phyloP scores from a whole-genome alignment of 2,113 vertebrate species.

The human (Homo sapiens) region DNA sequence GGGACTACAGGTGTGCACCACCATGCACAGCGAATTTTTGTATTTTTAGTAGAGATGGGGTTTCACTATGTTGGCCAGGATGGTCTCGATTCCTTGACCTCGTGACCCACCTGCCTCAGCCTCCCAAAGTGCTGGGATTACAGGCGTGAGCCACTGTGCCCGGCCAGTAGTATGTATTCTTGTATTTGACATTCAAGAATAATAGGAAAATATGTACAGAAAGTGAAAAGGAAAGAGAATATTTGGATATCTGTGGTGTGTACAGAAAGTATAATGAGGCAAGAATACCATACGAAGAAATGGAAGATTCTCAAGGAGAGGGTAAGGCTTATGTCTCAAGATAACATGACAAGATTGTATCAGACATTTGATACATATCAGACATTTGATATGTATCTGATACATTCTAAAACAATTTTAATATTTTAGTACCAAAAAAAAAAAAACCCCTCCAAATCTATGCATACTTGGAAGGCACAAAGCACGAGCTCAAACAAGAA shows the following conservation, averaged over 20 bases:
- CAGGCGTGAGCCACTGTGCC: no score
- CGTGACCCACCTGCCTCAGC: no score
- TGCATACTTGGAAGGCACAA: background rate
- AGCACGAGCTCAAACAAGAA: background rate
- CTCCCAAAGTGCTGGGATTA: no score
- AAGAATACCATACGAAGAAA: background rate
- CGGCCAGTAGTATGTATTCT: background rate
- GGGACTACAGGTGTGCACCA: no score
- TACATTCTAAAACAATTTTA: background rate
- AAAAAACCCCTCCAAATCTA: background rate
- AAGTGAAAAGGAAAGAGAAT: background rate
- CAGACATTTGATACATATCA: background rate
- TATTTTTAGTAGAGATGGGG: no score
- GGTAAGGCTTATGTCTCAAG: background rate
- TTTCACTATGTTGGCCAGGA: no score
- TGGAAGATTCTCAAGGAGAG: background rate
- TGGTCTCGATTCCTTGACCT: no score
- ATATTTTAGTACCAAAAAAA: slow-evolving; percentile 3
- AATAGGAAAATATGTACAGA: background rate
- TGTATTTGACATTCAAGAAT: background rate
- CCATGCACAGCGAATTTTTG: no score
- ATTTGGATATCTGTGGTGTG: background rate
- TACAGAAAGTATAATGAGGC: background rate
- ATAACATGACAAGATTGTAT: background rate
- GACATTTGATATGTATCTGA: background rate